phyloP scores from a whole-genome alignment of 2,113 vertebrate species.

The Engystomops pustulosus region DNA sequence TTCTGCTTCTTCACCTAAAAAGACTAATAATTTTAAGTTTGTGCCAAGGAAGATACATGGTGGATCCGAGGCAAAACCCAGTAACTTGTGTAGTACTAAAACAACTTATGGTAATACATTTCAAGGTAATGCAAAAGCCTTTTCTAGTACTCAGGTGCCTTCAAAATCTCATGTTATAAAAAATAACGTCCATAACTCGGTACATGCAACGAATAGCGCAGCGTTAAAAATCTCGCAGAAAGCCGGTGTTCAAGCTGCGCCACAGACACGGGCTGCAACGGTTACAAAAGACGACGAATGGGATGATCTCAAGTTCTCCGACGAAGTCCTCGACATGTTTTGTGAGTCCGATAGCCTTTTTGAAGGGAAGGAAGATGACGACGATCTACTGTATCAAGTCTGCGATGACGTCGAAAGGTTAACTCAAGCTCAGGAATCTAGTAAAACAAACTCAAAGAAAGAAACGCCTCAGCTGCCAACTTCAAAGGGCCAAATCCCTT shows the following conservation, averaged over 20 bases:
- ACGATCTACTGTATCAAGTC: slow-evolving; percentile 85
- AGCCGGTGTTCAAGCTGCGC: neutral
- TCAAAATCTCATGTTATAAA: slow-evolving; percentile 47
- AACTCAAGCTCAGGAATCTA: slow-evolving; percentile 73
- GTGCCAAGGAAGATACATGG: slow-evolving; percentile 61
- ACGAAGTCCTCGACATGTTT: slow-evolving; percentile 71
- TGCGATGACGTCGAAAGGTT: slow-evolving; percentile 88
- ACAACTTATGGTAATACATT: neutral
- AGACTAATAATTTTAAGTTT: slow-evolving; percentile 59
- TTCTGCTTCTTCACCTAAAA: slow-evolving; percentile 39
- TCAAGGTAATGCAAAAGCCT: neutral
- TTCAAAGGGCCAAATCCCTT: slow-evolving; percentile 54
- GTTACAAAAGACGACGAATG: slow-evolving; percentile 70
- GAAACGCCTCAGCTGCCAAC: slow-evolving; percentile 47
- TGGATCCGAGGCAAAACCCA: slow-evolving; percentile 23
- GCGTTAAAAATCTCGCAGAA: neutral
- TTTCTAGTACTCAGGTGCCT: slow-evolving; percentile 36
- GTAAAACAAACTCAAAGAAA: slow-evolving; percentile 61
- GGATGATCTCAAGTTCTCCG: slow-evolving; percentile 72
- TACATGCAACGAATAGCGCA: slow-evolving; percentile 51
- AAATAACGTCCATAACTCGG: slow-evolving; percentile 35
- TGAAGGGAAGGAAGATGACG: slow-evolving; percentile 77
- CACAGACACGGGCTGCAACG: slow-evolving; percentile 47
- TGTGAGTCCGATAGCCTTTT: slow-evolving; percentile 76
- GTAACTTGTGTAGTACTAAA: slow-evolving; percentile 36